Evolutionary conservation across 2,113 vertebrate genomes (phyloP).

Genomic region (Sceloporus undulatus): DNA sequence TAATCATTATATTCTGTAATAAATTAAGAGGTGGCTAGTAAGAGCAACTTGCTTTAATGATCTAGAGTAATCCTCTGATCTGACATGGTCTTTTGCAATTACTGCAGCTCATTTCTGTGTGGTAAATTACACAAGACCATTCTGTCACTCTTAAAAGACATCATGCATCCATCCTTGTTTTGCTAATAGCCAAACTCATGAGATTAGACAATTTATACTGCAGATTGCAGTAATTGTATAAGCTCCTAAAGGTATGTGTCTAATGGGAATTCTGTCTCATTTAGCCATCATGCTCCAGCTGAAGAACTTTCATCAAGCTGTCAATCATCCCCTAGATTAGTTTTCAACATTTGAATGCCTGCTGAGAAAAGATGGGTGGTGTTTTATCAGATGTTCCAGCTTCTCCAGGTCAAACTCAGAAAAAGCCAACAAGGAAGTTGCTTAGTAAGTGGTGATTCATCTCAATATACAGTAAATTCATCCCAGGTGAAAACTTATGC

Average conservation of each 20-base stretch:
- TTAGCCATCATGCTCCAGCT: conserved; percentile 57
- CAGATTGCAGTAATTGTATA: conserved; percentile 72
- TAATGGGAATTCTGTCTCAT: conserved; percentile 65
- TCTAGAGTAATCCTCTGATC: conserved; percentile 52
- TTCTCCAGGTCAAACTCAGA: conserved; percentile 28
- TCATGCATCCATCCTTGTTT: conserved; percentile 48
- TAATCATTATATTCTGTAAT: not conserved
- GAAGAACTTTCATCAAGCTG: conserved; percentile 65
- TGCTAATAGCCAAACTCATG: conserved; percentile 61
- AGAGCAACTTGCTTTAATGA: conserved; percentile 59
- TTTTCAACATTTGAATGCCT: conserved; percentile 52
- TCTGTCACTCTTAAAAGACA: conserved; percentile 47
- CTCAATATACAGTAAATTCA: conserved; percentile 23
- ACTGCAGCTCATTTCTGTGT: conserved; percentile 43
- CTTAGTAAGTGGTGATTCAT: conserved; percentile 12
- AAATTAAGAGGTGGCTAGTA: conserved; percentile 13
- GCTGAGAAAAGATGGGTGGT: conserved; percentile 48
- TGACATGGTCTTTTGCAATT: conserved; percentile 51
- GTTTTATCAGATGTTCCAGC: conserved; percentile 60
- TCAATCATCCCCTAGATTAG: conserved; percentile 62
- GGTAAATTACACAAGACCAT: conserved; percentile 56
- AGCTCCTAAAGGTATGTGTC: conserved; percentile 62
- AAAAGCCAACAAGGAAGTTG: conserved; percentile 20
- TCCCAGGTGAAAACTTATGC: conserved; percentile 17
- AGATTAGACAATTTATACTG: conserved; percentile 73